Evolutionary conservation across 2,888 invertebrate genomes (phyloP).

Genomic region (Nudaria mundana): DNA sequence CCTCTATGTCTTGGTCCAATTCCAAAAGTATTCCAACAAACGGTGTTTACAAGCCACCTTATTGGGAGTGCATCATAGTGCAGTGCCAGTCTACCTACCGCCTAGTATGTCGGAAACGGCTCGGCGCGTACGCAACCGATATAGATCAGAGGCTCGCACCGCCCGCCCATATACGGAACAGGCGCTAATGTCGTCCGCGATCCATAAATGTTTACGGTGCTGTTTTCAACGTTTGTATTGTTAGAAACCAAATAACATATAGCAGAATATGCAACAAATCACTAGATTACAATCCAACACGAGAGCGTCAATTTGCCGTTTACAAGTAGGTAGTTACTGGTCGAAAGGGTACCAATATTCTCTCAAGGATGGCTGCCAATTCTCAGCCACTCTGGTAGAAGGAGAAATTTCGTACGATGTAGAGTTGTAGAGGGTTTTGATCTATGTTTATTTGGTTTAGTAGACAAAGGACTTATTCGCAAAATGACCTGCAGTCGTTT

Average conservation of each 20-base stretch:
- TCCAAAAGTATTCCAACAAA: neutral
- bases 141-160: constrained; percentile 52
- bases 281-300: neutral
- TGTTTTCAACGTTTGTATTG: neutral
- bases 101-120: constrained; percentile 37
- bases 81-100: constrained; percentile 18
- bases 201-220: constrained; percentile 23
- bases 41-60: neutral
- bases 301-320: too few relatives aligned
- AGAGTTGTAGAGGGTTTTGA: too few relatives aligned
- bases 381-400: too few relatives aligned
- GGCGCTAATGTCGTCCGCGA: constrained; percentile 34
- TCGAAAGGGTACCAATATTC: too few relatives aligned
- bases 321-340: too few relatives aligned
- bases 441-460: too few relatives aligned
- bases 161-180: constrained; percentile 49
- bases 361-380: too few relatives aligned
- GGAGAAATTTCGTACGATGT: too few relatives aligned
- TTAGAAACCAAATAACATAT: neutral
- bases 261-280: neutral
- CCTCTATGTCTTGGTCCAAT: neutral
- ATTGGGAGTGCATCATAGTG: constrained; percentile 7
- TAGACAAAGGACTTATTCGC: too few relatives aligned
- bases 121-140: constrained; percentile 43
- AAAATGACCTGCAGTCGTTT: too few relatives aligned